Percentiles rank a stretch among this genome's conserved stretches.
phyloP scores from a whole-genome alignment of 2,888 invertebrate genomes.

The Hermaeophaga mercurialis region DNA sequence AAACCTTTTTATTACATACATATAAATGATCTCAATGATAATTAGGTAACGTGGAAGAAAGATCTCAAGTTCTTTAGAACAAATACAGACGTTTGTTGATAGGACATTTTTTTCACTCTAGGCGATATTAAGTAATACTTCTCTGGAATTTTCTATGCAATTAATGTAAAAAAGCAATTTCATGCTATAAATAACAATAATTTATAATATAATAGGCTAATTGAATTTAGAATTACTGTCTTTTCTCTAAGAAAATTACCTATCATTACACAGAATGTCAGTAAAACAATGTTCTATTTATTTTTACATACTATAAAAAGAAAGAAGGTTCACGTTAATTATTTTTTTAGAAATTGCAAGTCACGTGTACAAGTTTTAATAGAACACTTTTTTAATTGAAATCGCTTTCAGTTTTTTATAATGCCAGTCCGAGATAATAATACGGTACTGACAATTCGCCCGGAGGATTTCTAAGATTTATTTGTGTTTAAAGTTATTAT shows the following conservation, averaged over 20 bases:
- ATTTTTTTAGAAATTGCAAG: neutral
- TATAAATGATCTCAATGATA: no score
- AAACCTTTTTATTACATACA: no score
- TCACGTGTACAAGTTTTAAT: slow-evolving; percentile 2
- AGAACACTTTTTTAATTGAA: neutral
- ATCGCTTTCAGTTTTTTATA: slow-evolving; percentile 1
- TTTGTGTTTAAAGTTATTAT: neutral
- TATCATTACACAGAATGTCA: slow-evolving; percentile 1
- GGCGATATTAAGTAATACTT: no score
- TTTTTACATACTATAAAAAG: neutral
- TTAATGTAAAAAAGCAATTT: neutral
- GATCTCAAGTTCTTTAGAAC: no score
- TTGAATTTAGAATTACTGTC: neutral
- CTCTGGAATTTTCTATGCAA: no score
- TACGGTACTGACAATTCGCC: neutral
- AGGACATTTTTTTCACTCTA: no score
- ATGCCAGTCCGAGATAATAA: neutral
- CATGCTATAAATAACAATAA: neutral
- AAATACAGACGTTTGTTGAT: no score
- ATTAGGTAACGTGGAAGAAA: no score
- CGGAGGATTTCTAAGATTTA: slow-evolving; percentile 1
- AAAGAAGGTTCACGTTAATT: neutral
- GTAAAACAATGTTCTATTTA: neutral
- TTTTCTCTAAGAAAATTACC: neutral
- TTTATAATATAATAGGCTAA: neutral